A percentile compares a stretch with the other conserved stretches of the same genome.
These are phyloP conservation scores for Iselma pallidipennis DNA, from an alignment of 2,888 invertebrate species.

Conservation along the genomic window DNA sequence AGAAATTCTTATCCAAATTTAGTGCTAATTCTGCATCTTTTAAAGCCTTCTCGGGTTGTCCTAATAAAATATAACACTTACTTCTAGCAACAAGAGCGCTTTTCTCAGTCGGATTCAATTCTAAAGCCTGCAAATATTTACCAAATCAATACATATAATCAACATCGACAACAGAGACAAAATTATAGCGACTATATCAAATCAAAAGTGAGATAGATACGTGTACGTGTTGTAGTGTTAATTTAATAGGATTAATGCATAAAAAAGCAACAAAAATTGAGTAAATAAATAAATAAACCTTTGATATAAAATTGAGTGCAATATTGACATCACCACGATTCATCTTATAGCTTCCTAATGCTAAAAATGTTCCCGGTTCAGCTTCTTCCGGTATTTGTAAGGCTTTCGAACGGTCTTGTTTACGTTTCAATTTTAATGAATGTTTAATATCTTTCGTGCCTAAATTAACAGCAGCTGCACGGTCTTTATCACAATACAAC, in stretches of 20 bases:
- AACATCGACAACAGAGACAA: neutral
- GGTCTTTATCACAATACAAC: conserved; percentile 86
- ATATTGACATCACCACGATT: conserved; percentile 72
- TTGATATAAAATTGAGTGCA: conserved; percentile 76
- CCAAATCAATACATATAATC: conserved; percentile 17
- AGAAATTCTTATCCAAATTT: conserved; percentile 70
- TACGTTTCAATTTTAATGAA: conserved; percentile 77
- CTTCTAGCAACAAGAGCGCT: conserved; percentile 87
- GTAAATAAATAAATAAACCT: conserved; percentile 61
- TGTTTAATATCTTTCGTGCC: conserved; percentile 88
- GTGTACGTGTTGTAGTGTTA: neutral
- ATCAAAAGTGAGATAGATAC: neutral
- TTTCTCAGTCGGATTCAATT: conserved; percentile 81
- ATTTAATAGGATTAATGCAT: neutral
- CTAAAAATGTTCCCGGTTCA: conserved; percentile 75
- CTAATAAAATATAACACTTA: conserved; percentile 84
- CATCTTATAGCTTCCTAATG: conserved; percentile 76
- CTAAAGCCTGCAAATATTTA: conserved; percentile 73
- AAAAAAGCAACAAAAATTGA: neutral
- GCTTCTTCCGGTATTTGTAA: conserved; percentile 78
- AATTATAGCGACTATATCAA: neutral
- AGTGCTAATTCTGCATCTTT: conserved; percentile 84
- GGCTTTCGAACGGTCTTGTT: conserved; percentile 73
- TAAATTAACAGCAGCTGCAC: conserved; percentile 87
- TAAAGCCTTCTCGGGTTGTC: conserved; percentile 81